Base-by-base conservation (phyloP, 2,888 invertebrate genomes). In the Panzeria rudis region DNA sequence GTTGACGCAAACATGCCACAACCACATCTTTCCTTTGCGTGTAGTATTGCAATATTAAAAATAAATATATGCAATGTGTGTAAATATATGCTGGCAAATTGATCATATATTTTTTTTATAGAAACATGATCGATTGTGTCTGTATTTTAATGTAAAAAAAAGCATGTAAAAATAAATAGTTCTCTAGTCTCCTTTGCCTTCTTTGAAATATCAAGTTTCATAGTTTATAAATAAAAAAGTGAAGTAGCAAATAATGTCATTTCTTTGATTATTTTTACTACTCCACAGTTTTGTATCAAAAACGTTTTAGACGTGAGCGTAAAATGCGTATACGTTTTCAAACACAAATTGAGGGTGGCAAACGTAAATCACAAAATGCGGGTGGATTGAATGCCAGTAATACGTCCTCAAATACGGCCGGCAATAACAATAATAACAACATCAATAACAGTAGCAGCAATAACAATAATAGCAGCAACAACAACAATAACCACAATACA, bases 221-320 rank as follows among this genome's bases (percentile, higher is more conserved):
- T 66, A 61, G 61, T 72, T 68, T 66, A 76, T 64, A 47, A 73
- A 61, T 20, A 47, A 44, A 79, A 52, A 47, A 76, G 17, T 2
- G 23, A 72, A 69, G 7, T 56, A 61, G 38, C 13, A 79, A 78
- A 47, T 56, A 41, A 56, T 75, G 86, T 75, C 72, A 69, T 85
- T 59, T 71, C 50, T 20, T 62, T 71, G 41, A 71, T 66, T 44
- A n/a, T 69, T 62, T 20, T n/a, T 52, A 54, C 15, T 69, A 81
- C 8, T 62, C 83, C 94, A 23, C 95, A 98, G 98, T 96, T 86
- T 94, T 96, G 92, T 97, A 97, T 93, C 97, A 98, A 93, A 98
- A 98, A 92, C 95, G 97, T 86, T 94, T 97, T 93, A 96, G 97
- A 94, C 96, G 97, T 90, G 98, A 98, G 92, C 95, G 96, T 88